Evolutionary conservation across 1,140 invertebrate genomes (phyloP), one percentile per base, ranked within the genome.

Genomic region (Leptoteleia sp.): DNA sequence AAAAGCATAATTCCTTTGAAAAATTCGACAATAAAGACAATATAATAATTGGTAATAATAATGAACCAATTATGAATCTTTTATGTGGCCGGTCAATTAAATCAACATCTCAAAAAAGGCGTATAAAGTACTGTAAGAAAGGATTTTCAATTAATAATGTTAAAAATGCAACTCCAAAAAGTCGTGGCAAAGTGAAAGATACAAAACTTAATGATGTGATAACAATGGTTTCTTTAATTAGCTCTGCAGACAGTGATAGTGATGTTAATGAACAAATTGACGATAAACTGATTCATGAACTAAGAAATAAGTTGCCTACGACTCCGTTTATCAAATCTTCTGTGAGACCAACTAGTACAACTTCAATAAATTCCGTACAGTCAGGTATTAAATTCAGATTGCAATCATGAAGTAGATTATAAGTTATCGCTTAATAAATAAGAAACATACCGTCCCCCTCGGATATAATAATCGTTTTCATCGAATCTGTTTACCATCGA

Each of bases 171-270:
- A 27, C 72, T 1, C 25, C 37, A 40, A 52, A 73, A 43, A 79
- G 22, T 25, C 71, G 79, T 0, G 38, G 27, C 0, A 84, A 79
- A 8, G 68, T 33, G 0, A 16, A 55, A 4, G 83, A 62, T 6
- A 13, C 55, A 5, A 84, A 55, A 7, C 68, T 72, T 4, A 82
- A 70, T 0, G 91, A 91, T 22, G 86, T 92, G 3, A 84, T 91
- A 1, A 92, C 91, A 0, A 92, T 92, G 91, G 91, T 92, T 0
- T 91, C 91, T 0, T 71, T 92, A 4, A 83, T 91, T 2, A 91
- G 91, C 67, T 90, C 91, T 0, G 88, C 89, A 0, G 91, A 89
- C 8, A 91, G 91, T 62, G 91, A 91, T 7, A 89, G 85, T 31
- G 91, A 92, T 42, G 81, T 76, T 11, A 83, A 85, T 8, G 84